Evolutionary conservation across 2,888 invertebrate genomes (phyloP), one percentile per base, ranked within the genome.

Genomic region (Lampropteryx suffumata): DNA sequence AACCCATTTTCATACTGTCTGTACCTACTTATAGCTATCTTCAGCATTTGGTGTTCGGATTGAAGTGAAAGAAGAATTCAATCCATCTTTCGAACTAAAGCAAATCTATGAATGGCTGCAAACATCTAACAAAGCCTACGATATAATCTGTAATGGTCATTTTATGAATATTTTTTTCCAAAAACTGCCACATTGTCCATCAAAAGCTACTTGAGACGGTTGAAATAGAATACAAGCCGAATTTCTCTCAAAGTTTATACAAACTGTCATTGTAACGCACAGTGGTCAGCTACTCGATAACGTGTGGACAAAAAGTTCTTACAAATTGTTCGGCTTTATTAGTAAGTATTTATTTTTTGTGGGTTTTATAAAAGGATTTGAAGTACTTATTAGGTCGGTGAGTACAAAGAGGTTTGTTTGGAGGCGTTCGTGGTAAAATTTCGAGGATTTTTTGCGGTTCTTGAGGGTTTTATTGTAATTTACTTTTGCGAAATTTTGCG

Each of bases 201-300:
- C 24, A 27, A 37, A 32, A 44, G 76, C 63, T 67, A 78, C 58
- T 59, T 59, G 71, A 79, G 72, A 72, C 32, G 57, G 57, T 74
- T 76, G 76, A 71, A 67, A 71, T 61, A 59, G 29, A 62, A 67
- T 52, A 65, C 61, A 65, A 64, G 59, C 66, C 70, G 73, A 71
- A 64, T 69, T 49, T 51, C 1, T 27, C 21, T 0, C 4, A 13
- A 50, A 8, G 41, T 59, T 60, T 47, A 39, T 45, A 29, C 45
- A 59, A 64, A 61, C 61, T 55, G 24, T 50, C 34, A 54, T 54
- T 59, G 35, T 56, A 53, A 45, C 57, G 65, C 65, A 64, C 72
- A 71, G 73, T 75, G 79, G 79, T 79, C 78, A 77, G 54, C 58
- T 64, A 50, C 64, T 63, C 61, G 49, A 66, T 64, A 59, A 55